Conservation (phyloP, 2,113 vertebrate genomes). For the Hirundichthys speculiger region DNA sequence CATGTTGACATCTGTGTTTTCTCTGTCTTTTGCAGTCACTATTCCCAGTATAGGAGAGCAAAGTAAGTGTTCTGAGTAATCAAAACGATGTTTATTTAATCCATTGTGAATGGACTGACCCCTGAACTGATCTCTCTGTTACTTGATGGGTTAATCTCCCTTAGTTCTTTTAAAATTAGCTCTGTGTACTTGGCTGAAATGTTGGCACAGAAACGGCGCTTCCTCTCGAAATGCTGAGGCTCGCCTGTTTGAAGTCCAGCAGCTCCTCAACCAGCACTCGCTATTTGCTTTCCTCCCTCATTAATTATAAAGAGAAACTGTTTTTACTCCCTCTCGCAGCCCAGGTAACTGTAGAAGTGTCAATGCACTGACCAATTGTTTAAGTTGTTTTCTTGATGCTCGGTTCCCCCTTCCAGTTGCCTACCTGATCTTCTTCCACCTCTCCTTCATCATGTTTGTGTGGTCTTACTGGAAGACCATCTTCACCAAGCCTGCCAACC, state of each 20-base stretch:
- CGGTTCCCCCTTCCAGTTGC: conserved; percentile 84
- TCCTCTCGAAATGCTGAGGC: conserved; percentile 44
- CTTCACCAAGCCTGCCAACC: conserved; percentile 89
- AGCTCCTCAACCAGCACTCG: conserved; percentile 27
- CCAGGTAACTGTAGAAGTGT: neutral
- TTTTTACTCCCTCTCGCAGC: conserved; percentile 1
- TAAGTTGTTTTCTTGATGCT: conserved; percentile 39
- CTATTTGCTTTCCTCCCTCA: conserved; percentile 17
- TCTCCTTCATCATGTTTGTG: conserved; percentile 95
- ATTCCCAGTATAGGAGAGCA: conserved; percentile 83
- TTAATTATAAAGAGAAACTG: conserved; percentile 28
- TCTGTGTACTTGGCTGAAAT: conserved; percentile 29
- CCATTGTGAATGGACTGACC: conserved; percentile 2
- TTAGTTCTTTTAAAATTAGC: conserved; percentile 15
- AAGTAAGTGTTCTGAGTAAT: conserved; percentile 73
- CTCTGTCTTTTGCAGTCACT: conserved; percentile 78
- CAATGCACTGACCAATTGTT: too few species aligned
- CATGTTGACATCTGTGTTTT: neutral
- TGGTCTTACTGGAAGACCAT: conserved; percentile 99
- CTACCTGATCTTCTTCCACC: conserved; percentile 96
- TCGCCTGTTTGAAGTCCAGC: conserved; percentile 7
- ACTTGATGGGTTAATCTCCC: conserved; percentile 12
- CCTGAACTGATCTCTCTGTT: conserved; percentile 7
- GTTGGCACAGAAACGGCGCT: conserved; percentile 36
- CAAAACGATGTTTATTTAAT: conserved; percentile 22